Evolutionary conservation across 2,888 invertebrate genomes (phyloP), one percentile per base, ranked within the genome.

Genomic region (Panzeria rudis): DNA sequence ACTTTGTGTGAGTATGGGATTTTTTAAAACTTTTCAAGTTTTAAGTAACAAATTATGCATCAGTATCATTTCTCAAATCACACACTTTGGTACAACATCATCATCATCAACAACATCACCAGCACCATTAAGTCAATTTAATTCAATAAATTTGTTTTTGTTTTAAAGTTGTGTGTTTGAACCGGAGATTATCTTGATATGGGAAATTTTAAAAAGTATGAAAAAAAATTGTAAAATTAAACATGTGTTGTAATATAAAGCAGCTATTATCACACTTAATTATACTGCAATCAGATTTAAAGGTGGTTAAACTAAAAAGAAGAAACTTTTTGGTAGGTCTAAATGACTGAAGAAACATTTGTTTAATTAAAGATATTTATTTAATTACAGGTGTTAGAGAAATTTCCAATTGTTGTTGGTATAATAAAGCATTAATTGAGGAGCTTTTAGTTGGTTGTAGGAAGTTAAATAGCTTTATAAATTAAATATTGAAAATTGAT

Each of bases 41-140:
- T 68, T 66, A 66, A 68, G 23, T 47, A 59, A 78, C 59, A 59
- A 68, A 50, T 77, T 68, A 59, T 23, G 17, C 15, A 17, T 52
- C n/a, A 17, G 35, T 71, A 76, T 71, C 56, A 64, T 59, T 83
- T 52, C 32, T 52, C 23, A 59, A 61, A 66, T 72, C 83, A 78
- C 54, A 83, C 56, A 56, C 64, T 56, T 66, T 77, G 71, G 29
- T 29, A 41, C 64, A 47, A 11, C 29, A 47, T 8, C 44, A 29
- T n/a, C 38, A 72, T 56, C 62, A 73, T 17, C 41, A 35, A 38
- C 69, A 61, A 29, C 35, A 71, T 54, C 64, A 44, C 2, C 38
- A 64, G 56, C 73, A 62, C 54, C 54, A 83, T 83, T 83, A 77
- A 83, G 66, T 71, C 66, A 83, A 83, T 83, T 83, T 83, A 78